Base-by-base conservation (phyloP, 1,140 invertebrate species). In the Diachasma alloeum region DNA sequence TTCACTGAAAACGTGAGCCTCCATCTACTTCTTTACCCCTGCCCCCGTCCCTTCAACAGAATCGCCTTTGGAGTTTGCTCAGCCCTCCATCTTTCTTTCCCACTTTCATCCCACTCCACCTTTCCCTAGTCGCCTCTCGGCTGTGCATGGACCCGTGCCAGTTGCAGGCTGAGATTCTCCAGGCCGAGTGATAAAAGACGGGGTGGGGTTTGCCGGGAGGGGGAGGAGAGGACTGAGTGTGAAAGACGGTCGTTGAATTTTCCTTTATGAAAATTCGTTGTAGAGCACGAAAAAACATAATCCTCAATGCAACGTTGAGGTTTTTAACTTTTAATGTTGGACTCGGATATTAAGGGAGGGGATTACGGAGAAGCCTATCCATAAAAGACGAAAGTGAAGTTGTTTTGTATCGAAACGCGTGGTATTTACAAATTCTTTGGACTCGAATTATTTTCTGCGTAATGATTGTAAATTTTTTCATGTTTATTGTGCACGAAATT, bases 61-160 rank as follows among this genome's bases (percentile, higher is more conserved):
- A 39, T 67, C 63, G 46, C 63, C 17, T 77, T 72, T 26, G 36
- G 31, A 46, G 66, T 59, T 74, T 44, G 8, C 74, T 66, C 68
- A 69, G 67, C 69, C 44, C 69, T 67, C n/a, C 56, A 68, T 69
- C 76, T 82, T 74, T 74, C 82, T 83, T 84, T 87, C 83, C 81
- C 83, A 84, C 87, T 88, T 86, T 83, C 84, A 81, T 81, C 81
- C 71, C 63, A 44, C 31, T 22, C 44, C 15, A 19, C 39, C 56
- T 19, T 56, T 63, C 67, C 17, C 53, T 56, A 72, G 17, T 63
- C 68, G 24, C 74, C 22, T 72, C 59, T 75, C 53, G 42, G 77
- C 56, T 72, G 66, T 39, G 75, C 78, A 82, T 85, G 84, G 85
- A 86, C 82, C 81, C 77, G 79, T 87, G 86, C 87, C 87, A 88